Percentiles rank a stretch among this genome's conserved stretches.
phyloP scores from a whole-genome alignment of 1,140 invertebrate species.

The Conopomorpha cramerella region DNA sequence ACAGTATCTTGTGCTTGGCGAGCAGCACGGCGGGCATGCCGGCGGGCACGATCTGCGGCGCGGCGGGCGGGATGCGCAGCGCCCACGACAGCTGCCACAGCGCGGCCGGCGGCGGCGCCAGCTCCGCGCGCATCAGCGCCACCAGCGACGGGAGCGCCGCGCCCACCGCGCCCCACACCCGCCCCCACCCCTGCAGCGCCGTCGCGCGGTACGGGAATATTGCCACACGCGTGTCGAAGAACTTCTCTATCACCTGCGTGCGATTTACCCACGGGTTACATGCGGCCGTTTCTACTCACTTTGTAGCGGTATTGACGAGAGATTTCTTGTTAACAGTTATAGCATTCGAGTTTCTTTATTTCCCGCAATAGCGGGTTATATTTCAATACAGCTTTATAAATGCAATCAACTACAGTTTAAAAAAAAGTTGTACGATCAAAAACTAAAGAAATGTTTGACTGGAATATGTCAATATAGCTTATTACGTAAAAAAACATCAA shows the following conservation, averaged over 20 bases:
- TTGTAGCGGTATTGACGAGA: too few species aligned
- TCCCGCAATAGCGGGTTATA: too few species aligned
- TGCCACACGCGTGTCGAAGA: constrained; percentile 88
- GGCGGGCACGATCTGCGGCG: constrained; percentile 79
- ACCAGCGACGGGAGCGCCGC: constrained; percentile 91
- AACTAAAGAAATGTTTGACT: too few species aligned
- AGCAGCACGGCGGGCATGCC: constrained; percentile 84
- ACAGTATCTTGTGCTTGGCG: constrained; percentile 83
- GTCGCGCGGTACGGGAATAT: constrained; percentile 88
- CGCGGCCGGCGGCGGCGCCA: constrained; percentile 27
- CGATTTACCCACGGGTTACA: too few species aligned
- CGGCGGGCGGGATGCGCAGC: constrained; percentile 86
- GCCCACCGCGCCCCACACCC: constrained; percentile 79
- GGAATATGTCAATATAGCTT: too few species aligned
- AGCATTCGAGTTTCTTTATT: too few species aligned
- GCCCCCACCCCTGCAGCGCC: constrained; percentile 80
- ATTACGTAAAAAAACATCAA: too few species aligned
- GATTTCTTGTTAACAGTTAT: too few species aligned
- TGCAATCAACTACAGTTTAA: too few species aligned
- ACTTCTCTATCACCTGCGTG: constrained; percentile 88
- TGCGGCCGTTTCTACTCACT: too few species aligned
- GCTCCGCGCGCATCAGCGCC: constrained; percentile 50
- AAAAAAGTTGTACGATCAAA: too few species aligned
- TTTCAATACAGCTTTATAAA: too few species aligned
- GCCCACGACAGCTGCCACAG: constrained; percentile 90